Evolutionary conservation across 1,140 invertebrate species (phyloP), one percentile per base, ranked within the genome.

Genomic region (Bombus consobrinus): DNA sequence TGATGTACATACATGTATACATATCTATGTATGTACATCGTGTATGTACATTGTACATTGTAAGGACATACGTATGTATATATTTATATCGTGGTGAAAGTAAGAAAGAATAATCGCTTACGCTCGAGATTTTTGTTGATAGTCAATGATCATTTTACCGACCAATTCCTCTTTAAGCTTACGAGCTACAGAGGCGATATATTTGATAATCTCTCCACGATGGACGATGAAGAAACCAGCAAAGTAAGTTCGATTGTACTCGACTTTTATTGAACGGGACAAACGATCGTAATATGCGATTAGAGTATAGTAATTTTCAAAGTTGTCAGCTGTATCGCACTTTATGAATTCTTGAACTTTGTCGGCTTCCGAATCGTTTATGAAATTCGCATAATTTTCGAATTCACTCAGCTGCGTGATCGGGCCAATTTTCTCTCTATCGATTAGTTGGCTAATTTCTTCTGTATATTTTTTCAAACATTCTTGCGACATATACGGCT

Each of bases 151-250:
- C 96, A 99, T 97, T 92, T 96, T 96, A 28, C 96, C 94, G 1
- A 99, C 92, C 22, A 99, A 92, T 88, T 97, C 96, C 59, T 97
- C 96, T 86, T 97, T 97, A 28, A 98, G 94, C 64, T 95, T 95
- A n/a, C 96, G 96, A 0, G 98, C 97, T 64, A 97, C 94, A 39
- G 96, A 95, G 2, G 97, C 96, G 72, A 99, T 95, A 9, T 97
- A 96, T 25, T 96, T 95, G 41, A 99, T 97, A n/a, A 99, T 95
- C 81, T 98, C 97, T 68, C 96, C 96, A 83, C 98, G 96, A 93
- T 98, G 97, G 88, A 99, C 97, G 91, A 98, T 97, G 94, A 98
- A 99, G 93, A 99, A 97, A 39, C 98, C 98, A 83, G 98, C 97
- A 34, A 97, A 96, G 47, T 97, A 96, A 1, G 97, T 97, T 64